phyloP scores from a whole-genome alignment of 2,113 vertebrate species.

The Amphilophus citrinellus region DNA sequence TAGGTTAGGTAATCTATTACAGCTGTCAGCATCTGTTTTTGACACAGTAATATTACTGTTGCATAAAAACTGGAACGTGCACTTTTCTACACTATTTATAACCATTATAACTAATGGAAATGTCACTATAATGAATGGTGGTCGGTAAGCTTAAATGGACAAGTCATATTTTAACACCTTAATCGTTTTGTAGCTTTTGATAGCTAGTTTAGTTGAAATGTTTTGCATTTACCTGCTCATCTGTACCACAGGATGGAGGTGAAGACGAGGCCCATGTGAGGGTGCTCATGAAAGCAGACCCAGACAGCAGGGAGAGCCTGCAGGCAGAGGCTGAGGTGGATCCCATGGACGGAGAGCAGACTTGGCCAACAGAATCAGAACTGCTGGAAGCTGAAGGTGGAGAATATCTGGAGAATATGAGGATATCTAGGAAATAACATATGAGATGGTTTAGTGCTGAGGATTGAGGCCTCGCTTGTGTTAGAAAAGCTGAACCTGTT shows the following conservation, averaged over 20 bases:
- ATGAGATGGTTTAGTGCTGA: background rate
- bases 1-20: background rate
- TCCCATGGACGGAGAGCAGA: slow-evolving; percentile 98
- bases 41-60: rapidly evolving
- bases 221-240: background rate
- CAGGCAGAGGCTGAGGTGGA: slow-evolving; percentile 91
- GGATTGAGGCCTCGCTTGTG: background rate
- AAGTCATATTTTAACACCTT: background rate
- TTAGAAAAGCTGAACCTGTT: background rate
- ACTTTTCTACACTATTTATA: background rate
- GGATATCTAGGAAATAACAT: background rate
- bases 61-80: background rate
- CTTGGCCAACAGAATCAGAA: slow-evolving; percentile 95
- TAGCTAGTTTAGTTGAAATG: background rate
- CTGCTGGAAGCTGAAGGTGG: slow-evolving; percentile 92
- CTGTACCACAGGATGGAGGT: slow-evolving; percentile 77
- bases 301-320: slow-evolving; percentile 85
- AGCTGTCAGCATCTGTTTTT: background rate
- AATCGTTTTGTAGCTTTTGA: background rate
- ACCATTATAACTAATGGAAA: background rate
- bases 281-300: slow-evolving; percentile 90
- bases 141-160: background rate
- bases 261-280: slow-evolving; percentile 83
- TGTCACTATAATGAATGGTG: background rate
- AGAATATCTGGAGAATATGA: background rate